These are phyloP conservation scores for Drosophila tripunctata DNA, from an alignment of 2,888 invertebrate genomes.

Conservation along the genomic window DNA sequence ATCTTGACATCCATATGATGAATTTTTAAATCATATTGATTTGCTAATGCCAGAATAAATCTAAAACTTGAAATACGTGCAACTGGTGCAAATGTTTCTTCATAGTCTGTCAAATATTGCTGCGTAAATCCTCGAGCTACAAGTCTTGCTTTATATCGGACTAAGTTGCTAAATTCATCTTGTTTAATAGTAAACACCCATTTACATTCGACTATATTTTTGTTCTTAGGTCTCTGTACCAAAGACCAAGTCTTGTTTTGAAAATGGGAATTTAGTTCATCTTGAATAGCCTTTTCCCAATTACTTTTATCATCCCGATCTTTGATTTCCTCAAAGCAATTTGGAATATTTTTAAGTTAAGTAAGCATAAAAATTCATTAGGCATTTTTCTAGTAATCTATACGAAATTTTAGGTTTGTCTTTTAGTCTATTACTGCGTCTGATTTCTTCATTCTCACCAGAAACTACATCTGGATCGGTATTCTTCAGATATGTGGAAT, in stretches of 20 bases:
- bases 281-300: constrained; percentile 6
- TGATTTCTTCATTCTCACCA: constrained; percentile 3
- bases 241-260: constrained; percentile 9
- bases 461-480: constrained; percentile 5
- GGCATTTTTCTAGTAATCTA: constrained; percentile 28
- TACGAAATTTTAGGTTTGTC: constrained; percentile 7
- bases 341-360: neutral
- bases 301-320: neutral
- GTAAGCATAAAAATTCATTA: constrained; percentile 9
- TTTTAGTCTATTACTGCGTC: neutral
- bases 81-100: neutral
- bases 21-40: neutral
- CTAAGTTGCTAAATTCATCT: too few relatives aligned
- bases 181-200: too few relatives aligned
- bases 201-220: too few relatives aligned
- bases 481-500: constrained; percentile 11
- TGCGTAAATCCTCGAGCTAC: too few relatives aligned
- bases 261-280: constrained; percentile 8
- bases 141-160: too few relatives aligned
- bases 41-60: neutral
- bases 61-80: neutral
- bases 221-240: constrained; percentile 25
- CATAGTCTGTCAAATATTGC: too few relatives aligned
- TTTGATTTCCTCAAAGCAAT: neutral
- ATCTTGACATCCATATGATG: neutral